These are phyloP conservation scores for Microtus pennsylvanicus DNA, from an alignment of 2,113 vertebrate species.

Conservation along the genomic window DNA sequence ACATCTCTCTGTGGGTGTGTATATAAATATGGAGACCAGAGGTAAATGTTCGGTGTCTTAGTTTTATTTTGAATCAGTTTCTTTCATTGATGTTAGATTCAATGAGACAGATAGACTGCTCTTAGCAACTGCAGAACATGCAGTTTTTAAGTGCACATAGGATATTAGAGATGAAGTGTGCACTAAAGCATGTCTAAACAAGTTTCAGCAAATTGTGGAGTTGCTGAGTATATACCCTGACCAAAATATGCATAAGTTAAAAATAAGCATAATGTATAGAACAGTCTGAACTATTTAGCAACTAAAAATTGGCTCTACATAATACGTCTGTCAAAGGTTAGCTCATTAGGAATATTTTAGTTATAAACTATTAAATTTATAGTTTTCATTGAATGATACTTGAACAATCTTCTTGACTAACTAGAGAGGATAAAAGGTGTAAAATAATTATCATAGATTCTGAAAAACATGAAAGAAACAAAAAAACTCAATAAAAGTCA, in stretches of 20 bases:
- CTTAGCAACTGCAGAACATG: not conserved
- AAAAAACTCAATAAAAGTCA: not conserved
- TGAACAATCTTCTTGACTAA: not conserved
- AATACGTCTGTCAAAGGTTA: not conserved
- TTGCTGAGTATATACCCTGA: not conserved
- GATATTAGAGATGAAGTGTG: not conserved
- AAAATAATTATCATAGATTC: not conserved
- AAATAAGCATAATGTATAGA: constrained; percentile 19
- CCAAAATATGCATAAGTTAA: not conserved
- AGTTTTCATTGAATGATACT: not conserved
- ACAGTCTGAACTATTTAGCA: constrained; percentile 1
- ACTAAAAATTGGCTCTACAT: not conserved
- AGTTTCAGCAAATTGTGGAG: not conserved
- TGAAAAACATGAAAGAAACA: not conserved
- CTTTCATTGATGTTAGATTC: not conserved
- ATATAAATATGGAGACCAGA: not conserved
- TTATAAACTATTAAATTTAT: not conserved
- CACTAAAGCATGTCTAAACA: not conserved
- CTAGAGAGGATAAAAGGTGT: not conserved
- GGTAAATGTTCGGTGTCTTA: not conserved
- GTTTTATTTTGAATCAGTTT: not conserved
- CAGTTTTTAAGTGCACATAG: not conserved
- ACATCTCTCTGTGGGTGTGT: not conserved
- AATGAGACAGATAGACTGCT: not conserved
- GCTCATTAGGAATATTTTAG: not conserved